A percentile compares a stretch with the other conserved stretches of the same genome.
Conservation (phyloP, 2,888 invertebrate genomes). For the Willowsia nigromaculata region DNA sequence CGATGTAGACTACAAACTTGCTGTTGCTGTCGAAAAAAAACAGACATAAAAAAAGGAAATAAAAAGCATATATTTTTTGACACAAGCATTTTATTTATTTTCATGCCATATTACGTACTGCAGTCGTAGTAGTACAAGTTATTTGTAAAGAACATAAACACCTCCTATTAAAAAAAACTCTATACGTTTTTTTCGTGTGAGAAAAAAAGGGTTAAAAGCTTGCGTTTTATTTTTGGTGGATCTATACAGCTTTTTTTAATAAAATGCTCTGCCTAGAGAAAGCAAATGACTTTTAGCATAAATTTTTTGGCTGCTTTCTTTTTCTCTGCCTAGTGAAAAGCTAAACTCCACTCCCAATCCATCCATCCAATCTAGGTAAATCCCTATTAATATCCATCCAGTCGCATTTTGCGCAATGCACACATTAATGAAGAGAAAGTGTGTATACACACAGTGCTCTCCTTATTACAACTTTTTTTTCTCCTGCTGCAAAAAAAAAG, state of each 20-base stretch:
- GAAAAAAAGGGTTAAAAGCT: too few species aligned
- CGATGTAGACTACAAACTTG: too few species aligned
- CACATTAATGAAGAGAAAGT: slow-evolving; percentile 58
- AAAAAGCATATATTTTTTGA: slow-evolving; percentile 23
- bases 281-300: too few species aligned
- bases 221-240: too few species aligned
- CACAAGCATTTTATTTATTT: slow-evolving; percentile 3
- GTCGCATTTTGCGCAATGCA: slow-evolving; percentile 56
- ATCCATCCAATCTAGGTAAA: slow-evolving; percentile 42
- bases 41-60: neutral
- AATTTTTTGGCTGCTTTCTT: too few species aligned
- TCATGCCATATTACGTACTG: neutral
- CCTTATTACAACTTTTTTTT: neutral
- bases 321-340: too few species aligned
- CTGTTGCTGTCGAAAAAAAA: slow-evolving; percentile 6
- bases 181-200: too few species aligned
- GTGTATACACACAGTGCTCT: neutral
- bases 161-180: neutral
- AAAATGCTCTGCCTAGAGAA: too few species aligned
- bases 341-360: neutral
- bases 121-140: neutral
- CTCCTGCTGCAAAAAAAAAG: neutral
- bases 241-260: too few species aligned
- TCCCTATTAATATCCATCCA: slow-evolving; percentile 41
- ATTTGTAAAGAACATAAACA: neutral